Conservation (phyloP, 2,888 invertebrate species). For the Belgica antarctica region DNA sequence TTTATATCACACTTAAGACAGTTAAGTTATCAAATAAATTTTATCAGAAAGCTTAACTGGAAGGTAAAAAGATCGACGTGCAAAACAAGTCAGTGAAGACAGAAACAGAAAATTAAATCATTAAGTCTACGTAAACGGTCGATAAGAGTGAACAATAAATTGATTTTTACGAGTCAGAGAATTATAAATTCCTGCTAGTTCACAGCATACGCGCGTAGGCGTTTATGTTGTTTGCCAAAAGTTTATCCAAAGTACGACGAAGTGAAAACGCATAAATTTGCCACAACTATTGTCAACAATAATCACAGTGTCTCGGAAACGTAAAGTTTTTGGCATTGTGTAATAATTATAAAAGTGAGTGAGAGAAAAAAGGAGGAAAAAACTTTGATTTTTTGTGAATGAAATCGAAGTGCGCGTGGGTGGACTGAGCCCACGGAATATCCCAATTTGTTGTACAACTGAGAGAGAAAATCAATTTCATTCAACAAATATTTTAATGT, state of each 20-base stretch:
- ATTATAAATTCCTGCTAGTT: constrained; percentile 2
- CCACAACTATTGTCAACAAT: neutral
- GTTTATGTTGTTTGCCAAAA: neutral
- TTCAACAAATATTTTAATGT: constrained; percentile 9
- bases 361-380: constrained; percentile 23
- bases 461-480: constrained; percentile 26
- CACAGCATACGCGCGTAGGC: neutral
- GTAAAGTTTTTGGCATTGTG: too few species aligned
- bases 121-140: neutral
- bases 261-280: constrained; percentile 9
- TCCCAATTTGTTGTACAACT: constrained; percentile 5
- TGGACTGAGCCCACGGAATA: constrained; percentile 23
- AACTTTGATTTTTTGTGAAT: constrained; percentile 36
- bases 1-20: constrained; percentile 24
- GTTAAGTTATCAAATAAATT: constrained; percentile 22
- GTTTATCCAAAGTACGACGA: neutral
- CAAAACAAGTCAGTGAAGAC: neutral
- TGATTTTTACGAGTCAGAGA: neutral
- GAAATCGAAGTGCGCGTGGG: constrained; percentile 40
- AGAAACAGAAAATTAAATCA: neutral
- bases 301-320: too few species aligned
- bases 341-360: neutral
- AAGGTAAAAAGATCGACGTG: neutral
- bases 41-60: neutral
- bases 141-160: neutral